Base-by-base conservation (phyloP, 2,888 invertebrate species). In the Nomada lathburiana region DNA sequence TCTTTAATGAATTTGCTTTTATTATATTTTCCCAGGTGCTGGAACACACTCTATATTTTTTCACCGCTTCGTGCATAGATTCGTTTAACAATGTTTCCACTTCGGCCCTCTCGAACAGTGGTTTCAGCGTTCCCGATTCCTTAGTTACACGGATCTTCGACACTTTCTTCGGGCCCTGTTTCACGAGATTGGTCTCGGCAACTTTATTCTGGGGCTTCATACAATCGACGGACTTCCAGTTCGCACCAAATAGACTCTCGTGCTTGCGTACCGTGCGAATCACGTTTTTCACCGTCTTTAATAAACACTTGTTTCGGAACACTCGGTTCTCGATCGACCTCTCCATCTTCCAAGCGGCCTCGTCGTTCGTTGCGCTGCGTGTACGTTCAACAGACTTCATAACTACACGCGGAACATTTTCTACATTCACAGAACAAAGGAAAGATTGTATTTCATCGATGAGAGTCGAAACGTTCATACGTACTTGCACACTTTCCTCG, bases 1-100 rank as follows among this genome's bases (percentile, higher is more conserved):
- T n/a, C n/a, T 59, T 11, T 18, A 50, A 18, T n/a, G 47, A 71
- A 18, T 60, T 65, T 60, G 63, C 55, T 11, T 50, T 26, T 29
- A 44, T 55, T 9, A 70, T 42, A 9, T 23, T n/a, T 11, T 71
- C 55, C 90, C 89, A 89, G 16, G 63, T 76, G 65, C 2, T 70
- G 36, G 10, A 57, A 64, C 63, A 65, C 20, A 44, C 57, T 62
- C 82, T 86, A 53, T 88, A 89, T 72, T 57, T 84, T 18, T 75
- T 68, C 20, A 91, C 44, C 2, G 88, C 85, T 0, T 72, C 69
- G 2, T 63, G 65, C 87, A 91, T 89, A 13, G 85, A 81, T 0
- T 87, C 80, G 78, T 91, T 69, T 36, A 90, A 57, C 7, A 73
- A 52, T 55, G 76, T 82, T 4, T 86, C 85, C 26, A 90, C 7